Evolutionary conservation across 2,888 invertebrate species (phyloP), one percentile per base, ranked within the genome.

Genomic region (Calephelis perditalis): DNA sequence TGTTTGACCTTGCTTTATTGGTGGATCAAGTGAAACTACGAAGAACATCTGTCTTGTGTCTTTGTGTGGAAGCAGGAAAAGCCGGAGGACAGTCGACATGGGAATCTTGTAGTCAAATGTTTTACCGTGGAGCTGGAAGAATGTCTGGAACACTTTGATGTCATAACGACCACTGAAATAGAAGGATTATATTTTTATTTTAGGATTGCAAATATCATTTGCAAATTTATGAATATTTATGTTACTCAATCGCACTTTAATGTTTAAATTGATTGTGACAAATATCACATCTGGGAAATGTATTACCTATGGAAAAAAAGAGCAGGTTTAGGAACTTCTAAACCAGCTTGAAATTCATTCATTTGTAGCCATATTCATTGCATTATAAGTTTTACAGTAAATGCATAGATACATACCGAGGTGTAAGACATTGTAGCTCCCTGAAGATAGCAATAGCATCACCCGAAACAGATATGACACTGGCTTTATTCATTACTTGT

Each of bases 51-150:
- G 99, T 2, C 99, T 91, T n/a, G 95, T 96, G 81, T 99, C 99
- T 79, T 98, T 98, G 80, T 99, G 99, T 0, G 99, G 99, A 59
- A 99, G 87, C 44, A 99, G 91, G 79, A 99, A 99, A 12, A 99
- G 86, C 7, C 99, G 94, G 12, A 99, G 91, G 5, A 99, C 98
- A 0, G 99, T 98, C 0, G 97, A 97, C 94, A 98, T 97, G 0
- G 99, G 99, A 71, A 99, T 99, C 90, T 99, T 99, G 92, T 99
- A 99, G 90, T 99, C 99, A 78, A 99, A 99, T 0, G 99, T 99
- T 93, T 99, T 99, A 97, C 98, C 92, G 94, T 97, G 92, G 58
- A 94, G 94, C 75, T 84, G 85, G 82, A 91, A 86, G 76, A 89
- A 87, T 37, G 87, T 81, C 68, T 96, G 96, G 84, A 97, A 98